Base-by-base conservation (phyloP, 2,888 invertebrate species). In the Actias luna region DNA sequence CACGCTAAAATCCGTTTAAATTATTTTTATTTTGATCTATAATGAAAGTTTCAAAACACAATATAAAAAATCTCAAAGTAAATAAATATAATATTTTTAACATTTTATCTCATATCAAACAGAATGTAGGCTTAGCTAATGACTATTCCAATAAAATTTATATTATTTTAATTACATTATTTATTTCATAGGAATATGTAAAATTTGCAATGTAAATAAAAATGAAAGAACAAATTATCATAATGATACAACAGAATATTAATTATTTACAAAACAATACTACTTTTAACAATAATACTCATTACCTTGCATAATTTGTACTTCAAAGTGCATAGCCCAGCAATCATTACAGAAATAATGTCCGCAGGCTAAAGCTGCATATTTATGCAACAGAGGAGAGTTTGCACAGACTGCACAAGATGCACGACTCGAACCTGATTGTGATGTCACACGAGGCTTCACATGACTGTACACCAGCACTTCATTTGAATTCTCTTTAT, bases 291-390 rank as follows among this genome's bases (percentile, higher is more conserved):
- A 36, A 16, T 36, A 36, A 36, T 42, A 7, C 18, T 50, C 27
- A 59, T 27, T 62, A 88, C 98, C 97, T 92, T 97, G 97, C 88
- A 95, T 95, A 75, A 99, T 97, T 94, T 99, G 99, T 78, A 98
- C 97, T 94, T 99, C 98, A 88, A 99, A 98, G 93, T 98, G 98
- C 93, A 95, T 96, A 66, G 95, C 95, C 99, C 99, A 99, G 88
- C 99, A 99, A 70, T 97, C 97, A 86, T 96, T 96, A 88, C 99
- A 99, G 88, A 99, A 99, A 68, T 95, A 94, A 90, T 99, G 99
- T 27, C 96, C 96, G 92, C 99, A 99, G 18, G 96, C 95, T 67
- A 99, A 93, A 63, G 95, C 95, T 82, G 95, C 95, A 83, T 97
- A 97, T 78, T 95, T 95, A 62, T 96, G 95, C 22, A 94, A 85